Base-by-base conservation (phyloP, 2,888 invertebrate genomes). In the Clostera curtula region DNA sequence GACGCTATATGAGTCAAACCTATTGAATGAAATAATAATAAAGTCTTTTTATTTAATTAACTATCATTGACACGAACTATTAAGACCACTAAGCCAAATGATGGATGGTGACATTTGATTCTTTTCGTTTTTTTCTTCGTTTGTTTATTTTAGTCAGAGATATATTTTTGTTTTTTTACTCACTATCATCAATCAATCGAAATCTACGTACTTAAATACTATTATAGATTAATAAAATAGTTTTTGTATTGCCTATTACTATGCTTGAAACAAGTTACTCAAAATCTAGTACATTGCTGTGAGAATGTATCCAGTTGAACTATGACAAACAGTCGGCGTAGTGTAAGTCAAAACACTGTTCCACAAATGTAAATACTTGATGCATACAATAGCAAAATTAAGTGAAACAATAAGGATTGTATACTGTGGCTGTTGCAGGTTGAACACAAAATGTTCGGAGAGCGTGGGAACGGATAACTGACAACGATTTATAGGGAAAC, bases 391-490 rank as follows among this genome's bases (percentile, higher is more conserved):
- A 75, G 80, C 68, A 67, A 69, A 79, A 79, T 76, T 73, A 70
- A 71, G 66, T 71, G 74, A 71, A 80, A 83, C 82, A 83, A 82
- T 80, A 77, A 70, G 73, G 77, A 70, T 75, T 76, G 77, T 79
- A 68, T 73, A 66, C 65, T 65, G 61, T 59, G 69, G 69, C 67
- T 73, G 72, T 69, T 68, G 66, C 61, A 67, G 61, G 65, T 61
- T 67, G 61, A 62, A 70, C 64, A 73, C 74, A 70, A 71, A 75
- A 72, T 66, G 63, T 56, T 60, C 57, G 44, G 45, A 60, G 63
- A 76, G 60, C 82, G 82, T 82, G 82, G 72, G 82, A 82, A 82
- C 67, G 64, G 53, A 56, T 63, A 56, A 52, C 56, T 61, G 48
- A 42, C 56, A 50, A 60, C 56, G 67, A 68, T 71, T 57, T 67